These are phyloP conservation scores for Malurus leucopterus DNA, from an alignment of 2,797 vertebrate genomes.

Conservation along the genomic window DNA sequence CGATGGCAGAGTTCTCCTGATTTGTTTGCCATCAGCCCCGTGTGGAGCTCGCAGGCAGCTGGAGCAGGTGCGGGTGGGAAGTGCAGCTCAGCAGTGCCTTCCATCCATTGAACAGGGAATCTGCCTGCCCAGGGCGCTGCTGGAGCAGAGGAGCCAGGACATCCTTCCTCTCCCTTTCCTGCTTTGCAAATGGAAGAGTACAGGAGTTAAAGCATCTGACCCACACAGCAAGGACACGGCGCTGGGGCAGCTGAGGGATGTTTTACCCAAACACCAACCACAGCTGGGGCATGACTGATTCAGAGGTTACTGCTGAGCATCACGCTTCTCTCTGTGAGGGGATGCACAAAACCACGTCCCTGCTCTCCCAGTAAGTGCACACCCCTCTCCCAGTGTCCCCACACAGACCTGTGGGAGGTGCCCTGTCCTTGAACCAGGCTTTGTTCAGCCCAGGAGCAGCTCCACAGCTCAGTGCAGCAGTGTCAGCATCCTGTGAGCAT, in stretches of 20 bases:
- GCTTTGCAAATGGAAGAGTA: neutral
- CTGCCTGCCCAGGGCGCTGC: neutral
- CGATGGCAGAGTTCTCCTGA: fast-evolving
- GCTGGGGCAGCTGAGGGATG: neutral
- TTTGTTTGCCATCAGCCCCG: neutral
- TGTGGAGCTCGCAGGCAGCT: neutral
- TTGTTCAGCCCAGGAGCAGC: neutral
- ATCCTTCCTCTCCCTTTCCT: neutral
- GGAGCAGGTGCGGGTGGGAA: neutral
- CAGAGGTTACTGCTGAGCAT: neutral
- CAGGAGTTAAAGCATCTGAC: neutral
- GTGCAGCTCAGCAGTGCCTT: neutral
- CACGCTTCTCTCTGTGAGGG: fast-evolving
- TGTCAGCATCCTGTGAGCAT: fast-evolving
- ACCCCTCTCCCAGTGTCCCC: neutral
- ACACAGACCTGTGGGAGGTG: fast-evolving
- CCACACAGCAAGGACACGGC: fast-evolving
- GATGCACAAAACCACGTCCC: fast-evolving
- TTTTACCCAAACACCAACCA: neutral
- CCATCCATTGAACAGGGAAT: fast-evolving
- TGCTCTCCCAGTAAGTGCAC: neutral
- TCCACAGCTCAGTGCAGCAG: neutral
- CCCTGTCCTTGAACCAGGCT: fast-evolving
- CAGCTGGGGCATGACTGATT: neutral
- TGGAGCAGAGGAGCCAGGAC: neutral